A percentile compares a stretch with the other conserved stretches of the same genome.
Conservation (phyloP, 2,797 vertebrate species). For the Amblyraja radiata region DNA sequence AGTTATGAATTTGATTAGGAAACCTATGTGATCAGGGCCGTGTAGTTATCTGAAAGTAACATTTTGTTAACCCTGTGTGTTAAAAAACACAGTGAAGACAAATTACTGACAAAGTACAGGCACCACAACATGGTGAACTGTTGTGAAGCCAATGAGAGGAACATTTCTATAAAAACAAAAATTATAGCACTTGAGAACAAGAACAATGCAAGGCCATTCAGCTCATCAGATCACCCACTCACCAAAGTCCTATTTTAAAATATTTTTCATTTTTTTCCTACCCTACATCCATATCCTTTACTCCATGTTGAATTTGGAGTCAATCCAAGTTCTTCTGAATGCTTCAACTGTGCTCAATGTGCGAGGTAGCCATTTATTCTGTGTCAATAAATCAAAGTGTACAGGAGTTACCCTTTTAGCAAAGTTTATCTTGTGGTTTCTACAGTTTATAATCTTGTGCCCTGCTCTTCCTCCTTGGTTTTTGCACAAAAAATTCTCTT, state of each 20-base stretch:
- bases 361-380: neutral
- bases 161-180: neutral
- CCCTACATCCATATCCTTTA: neutral
- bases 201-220: neutral
- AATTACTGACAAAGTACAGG: neutral
- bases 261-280: conserved; percentile 8
- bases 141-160: neutral
- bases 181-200: too few species aligned
- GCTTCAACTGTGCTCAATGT: neutral
- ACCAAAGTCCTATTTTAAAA: neutral
- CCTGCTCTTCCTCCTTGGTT: neutral
- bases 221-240: neutral
- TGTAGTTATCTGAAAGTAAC: neutral
- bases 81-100: neutral
- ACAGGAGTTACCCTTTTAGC: neutral
- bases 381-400: conserved; percentile 12
- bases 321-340: conserved; percentile 29
- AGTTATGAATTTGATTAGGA: neutral
- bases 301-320: conserved; percentile 16
- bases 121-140: neutral
- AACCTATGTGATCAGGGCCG: neutral
- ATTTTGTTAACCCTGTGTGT: neutral
- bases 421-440: conserved; percentile 20
- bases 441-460: neutral
- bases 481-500: conserved; percentile 5